Percentiles rank a stretch among this genome's conserved stretches.
Evolutionary conservation across 64 coral and sea anemone species (phyloP).

Genomic region (Dendronephthya gigantea): DNA sequence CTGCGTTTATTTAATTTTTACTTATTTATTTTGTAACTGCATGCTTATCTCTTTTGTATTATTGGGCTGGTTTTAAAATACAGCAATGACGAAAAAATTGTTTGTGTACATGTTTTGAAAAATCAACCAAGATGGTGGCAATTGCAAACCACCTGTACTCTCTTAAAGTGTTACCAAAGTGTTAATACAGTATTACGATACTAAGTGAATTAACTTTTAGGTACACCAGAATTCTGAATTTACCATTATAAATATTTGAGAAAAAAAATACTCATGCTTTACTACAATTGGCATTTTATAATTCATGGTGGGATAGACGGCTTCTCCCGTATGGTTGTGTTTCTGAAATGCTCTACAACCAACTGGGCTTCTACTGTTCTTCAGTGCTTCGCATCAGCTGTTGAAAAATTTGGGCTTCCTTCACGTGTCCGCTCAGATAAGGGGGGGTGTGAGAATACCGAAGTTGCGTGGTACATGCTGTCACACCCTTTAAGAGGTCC

Average conservation of each 20-base stretch:
- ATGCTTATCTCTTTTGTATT: no score
- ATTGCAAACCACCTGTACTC: no score
- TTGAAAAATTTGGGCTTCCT: conserved; percentile 21
- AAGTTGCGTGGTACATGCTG: conserved; percentile 21
- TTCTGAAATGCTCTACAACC: conserved; percentile 28
- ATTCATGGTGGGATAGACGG: conserved; percentile 23
- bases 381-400: not conserved
- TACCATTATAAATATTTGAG: not conserved
- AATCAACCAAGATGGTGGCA: no score
- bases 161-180: no score
- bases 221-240: no score
- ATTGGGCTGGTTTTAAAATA: no score
- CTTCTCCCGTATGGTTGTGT: conserved; percentile 32
- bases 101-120: no score
- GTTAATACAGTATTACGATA: no score
- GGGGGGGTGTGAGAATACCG: not conserved
- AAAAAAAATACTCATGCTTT: not conserved
- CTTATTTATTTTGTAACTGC: no score
- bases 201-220: no score
- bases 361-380: conserved; percentile 38
- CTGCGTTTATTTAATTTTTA: no score
- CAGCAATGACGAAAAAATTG: no score
- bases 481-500: not conserved
- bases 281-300: not conserved
- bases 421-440: conserved; percentile 33